Conservation (phyloP, 2,888 invertebrate species). For the Erebia ligea region DNA sequence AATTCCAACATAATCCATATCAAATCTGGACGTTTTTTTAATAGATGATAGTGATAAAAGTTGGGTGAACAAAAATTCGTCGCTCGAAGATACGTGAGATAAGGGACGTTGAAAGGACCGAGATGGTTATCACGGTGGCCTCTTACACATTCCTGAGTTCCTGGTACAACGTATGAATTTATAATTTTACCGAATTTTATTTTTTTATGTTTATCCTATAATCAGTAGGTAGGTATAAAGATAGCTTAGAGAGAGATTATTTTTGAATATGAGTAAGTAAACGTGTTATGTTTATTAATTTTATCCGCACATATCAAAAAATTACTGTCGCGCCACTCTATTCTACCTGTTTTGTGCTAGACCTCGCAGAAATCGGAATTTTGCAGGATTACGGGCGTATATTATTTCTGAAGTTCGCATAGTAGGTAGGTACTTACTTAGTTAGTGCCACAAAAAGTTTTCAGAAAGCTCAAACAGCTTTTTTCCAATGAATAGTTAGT, state of each 20-base stretch:
- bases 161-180: slow-evolving; percentile 76
- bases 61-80: slow-evolving; percentile 58
- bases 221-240: background rate
- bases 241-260: background rate
- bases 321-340: too few relatives aligned
- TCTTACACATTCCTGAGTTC: slow-evolving; percentile 74
- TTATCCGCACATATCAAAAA: too few relatives aligned
- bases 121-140: slow-evolving; percentile 58
- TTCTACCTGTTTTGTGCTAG: too few relatives aligned
- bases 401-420: too few relatives aligned
- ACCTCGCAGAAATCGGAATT: too few relatives aligned
- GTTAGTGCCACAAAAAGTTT: too few relatives aligned
- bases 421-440: too few relatives aligned
- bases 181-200: slow-evolving; percentile 51
- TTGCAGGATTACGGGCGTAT: too few relatives aligned
- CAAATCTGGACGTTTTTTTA: slow-evolving; percentile 57
- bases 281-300: too few relatives aligned
- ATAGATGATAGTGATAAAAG: slow-evolving; percentile 63
- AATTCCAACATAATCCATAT: slow-evolving; percentile 60
- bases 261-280: background rate
- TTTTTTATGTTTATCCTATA: slow-evolving; percentile 15
- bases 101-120: slow-evolving; percentile 68
- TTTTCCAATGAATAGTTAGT: too few relatives aligned
- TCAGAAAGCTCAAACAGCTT: too few relatives aligned
- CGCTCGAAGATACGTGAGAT: slow-evolving; percentile 62